phyloP scores from a whole-genome alignment of 2,797 vertebrate species.

The Poecile montanus region DNA sequence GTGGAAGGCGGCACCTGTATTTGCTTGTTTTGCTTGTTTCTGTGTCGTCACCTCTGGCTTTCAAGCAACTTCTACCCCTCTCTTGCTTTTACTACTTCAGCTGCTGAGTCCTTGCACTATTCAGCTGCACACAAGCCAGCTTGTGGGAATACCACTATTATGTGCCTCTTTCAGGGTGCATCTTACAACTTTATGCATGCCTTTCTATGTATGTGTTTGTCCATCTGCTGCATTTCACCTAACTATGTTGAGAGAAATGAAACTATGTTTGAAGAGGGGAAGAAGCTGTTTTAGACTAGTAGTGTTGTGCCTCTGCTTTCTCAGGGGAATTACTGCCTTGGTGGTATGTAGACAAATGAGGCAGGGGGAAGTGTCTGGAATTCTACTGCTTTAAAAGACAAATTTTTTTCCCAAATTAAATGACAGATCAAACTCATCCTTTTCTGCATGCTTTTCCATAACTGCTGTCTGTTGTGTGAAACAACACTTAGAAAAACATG shows the following conservation, averaged over 20 bases:
- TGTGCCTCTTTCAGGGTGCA: neutral
- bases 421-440: neutral
- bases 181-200: neutral
- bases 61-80: neutral
- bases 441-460: neutral
- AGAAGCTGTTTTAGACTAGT: neutral
- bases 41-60: neutral
- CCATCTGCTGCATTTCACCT: neutral
- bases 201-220: neutral
- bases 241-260: neutral
- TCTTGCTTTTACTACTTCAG: neutral
- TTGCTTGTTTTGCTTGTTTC: neutral
- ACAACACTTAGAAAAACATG: accelerated
- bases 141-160: neutral
- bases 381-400: neutral
- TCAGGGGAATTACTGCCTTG: neutral
- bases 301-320: neutral
- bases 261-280: neutral
- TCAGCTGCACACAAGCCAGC: neutral
- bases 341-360: neutral
- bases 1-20: neutral
- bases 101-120: neutral
- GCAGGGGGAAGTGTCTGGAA: neutral
- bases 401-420: neutral
- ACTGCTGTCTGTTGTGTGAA: neutral